A percentile compares a stretch with the other conserved stretches of the same genome.
These are phyloP conservation scores for Charina bottae DNA, from an alignment of 2,113 vertebrate species.

Conservation along the genomic window DNA sequence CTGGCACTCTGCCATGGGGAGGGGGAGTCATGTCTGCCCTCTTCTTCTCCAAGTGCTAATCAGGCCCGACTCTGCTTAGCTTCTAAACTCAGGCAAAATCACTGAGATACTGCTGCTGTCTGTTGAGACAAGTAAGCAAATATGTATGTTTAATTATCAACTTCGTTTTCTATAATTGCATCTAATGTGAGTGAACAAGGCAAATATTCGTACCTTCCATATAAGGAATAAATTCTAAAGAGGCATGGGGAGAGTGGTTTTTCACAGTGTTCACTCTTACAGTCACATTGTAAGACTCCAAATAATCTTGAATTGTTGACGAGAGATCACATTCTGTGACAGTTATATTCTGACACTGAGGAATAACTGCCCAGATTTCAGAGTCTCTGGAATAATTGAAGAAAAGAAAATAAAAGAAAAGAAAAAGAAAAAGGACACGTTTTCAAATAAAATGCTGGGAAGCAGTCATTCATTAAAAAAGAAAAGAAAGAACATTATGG, in stretches of 20 bases:
- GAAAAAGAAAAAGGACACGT: background rate
- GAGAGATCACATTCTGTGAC: conserved; percentile 54
- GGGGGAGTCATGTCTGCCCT: background rate
- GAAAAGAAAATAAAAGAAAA: background rate
- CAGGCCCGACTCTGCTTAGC: background rate
- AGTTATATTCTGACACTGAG: conserved; percentile 60
- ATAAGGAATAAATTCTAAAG: conserved; percentile 45
- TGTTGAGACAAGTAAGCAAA: background rate
- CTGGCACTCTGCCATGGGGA: background rate
- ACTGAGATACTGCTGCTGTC: background rate
- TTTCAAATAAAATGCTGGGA: background rate
- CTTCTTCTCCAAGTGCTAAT: background rate
- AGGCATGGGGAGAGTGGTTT: conserved; percentile 52
- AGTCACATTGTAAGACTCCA: background rate
- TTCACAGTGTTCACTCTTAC: conserved; percentile 47
- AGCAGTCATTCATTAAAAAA: background rate
- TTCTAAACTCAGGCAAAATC: background rate
- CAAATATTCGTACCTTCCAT: conserved; percentile 43
- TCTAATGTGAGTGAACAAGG: background rate
- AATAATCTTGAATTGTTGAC: conserved; percentile 17
- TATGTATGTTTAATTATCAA: background rate
- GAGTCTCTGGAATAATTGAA: background rate
- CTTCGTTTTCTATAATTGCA: background rate
- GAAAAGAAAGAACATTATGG: background rate
- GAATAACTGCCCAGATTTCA: conserved; percentile 59